Base-by-base conservation (phyloP, 2,888 invertebrate genomes). In the Hemicrepidius hirtus region DNA sequence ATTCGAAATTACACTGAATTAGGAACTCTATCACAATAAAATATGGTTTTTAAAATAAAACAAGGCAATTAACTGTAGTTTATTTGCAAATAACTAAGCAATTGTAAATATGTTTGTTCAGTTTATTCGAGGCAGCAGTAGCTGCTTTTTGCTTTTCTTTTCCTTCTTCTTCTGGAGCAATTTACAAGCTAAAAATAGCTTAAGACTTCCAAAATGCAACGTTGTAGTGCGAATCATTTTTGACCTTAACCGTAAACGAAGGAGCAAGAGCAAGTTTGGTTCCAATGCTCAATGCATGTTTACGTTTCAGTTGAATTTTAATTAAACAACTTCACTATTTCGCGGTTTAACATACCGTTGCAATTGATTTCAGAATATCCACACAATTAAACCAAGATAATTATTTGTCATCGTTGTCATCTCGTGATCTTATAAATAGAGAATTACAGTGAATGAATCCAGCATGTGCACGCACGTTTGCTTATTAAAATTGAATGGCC, bases 201-300 rank as follows among this genome's bases (percentile, higher is more conserved):
- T 32, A 12, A 10, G 3, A 3, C 28, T 13, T 44, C 37, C 46
- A 13, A 46, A 63, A 63, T 63, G 46, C 62, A 63, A 44, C 46
- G 18, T 32, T 28, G 44, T 41, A 57, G 37, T 57, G 57, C 28
- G 46, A 40, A 46, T 46, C 35, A 50, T 40, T 64, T 64, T 64
- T 64, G 66, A 66, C 66, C 66, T 66, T 66, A 66, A 57, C 66
- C 66, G 44, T 66, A 55, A 57, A 57, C 66, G 62, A 46, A 50
- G 41, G 32, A 66, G 53, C 55, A 32, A 57, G 66, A 32, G 32
- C 32, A 32, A n/a, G 21, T 50, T 57, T 57, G 57, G 40, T 20
- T 53, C 37, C 41, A 66, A 44, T 55, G 16, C 41, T 20, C 41
- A 66, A 44, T 55, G 16, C 41, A 46, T 41, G 41, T 66, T 41